Evolutionary conservation across 37 sponge, comb jelly and placozoan genomes (phyloP), one percentile per base, ranked within the genome.

Genomic region (Chondrilla cf. caribensis): DNA sequence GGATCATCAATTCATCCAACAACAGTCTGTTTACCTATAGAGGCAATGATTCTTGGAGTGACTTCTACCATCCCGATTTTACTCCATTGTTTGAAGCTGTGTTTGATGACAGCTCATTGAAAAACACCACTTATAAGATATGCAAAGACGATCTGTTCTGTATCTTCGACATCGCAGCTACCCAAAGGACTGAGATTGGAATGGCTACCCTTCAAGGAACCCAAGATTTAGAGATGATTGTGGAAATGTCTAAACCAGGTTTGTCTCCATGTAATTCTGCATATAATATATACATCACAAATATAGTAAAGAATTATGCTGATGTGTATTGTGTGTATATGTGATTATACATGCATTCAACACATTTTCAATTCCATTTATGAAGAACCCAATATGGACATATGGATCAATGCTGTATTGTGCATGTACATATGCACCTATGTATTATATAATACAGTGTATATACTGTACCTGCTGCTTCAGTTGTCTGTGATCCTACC

Each of bases 81-180:
- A 76, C 79, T 80, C 90, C 86, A 6, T 18, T 80, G 31, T 90
- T 72, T 86, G 77, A 58, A 47, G 62, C 84, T 44, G 67, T 31
- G 8, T 90, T 90, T 41, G 38, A 62, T 62, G 58, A 79, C 68
- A 64, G 80, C 0, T 47, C 18, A 17, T 44, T 86, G 33, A 81
- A 90, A 38, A 73, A 82, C 38, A 22, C 60, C 71, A 83, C 90
- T 39, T 83, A 72, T 22, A 40, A 59, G 19, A 28, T 86, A 0
- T 90, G 90, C 67, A 66, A 58, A 37, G 77, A 83, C 44, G 84
- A 86, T 58, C 39, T 35, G 7, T 86, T 90, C 57, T 90, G 90
- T 80, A 58, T 80, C 58, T 90, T 55, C 83, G 90, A 90, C 41
- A 83, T 90, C 42, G 90, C 90, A 18, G 81, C 86, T 26, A 86